Evolutionary conservation across 35 echinoderm and acorn worm genomes (phyloP), one percentile per base, ranked within the genome.

Genomic region (Diadema setosum): DNA sequence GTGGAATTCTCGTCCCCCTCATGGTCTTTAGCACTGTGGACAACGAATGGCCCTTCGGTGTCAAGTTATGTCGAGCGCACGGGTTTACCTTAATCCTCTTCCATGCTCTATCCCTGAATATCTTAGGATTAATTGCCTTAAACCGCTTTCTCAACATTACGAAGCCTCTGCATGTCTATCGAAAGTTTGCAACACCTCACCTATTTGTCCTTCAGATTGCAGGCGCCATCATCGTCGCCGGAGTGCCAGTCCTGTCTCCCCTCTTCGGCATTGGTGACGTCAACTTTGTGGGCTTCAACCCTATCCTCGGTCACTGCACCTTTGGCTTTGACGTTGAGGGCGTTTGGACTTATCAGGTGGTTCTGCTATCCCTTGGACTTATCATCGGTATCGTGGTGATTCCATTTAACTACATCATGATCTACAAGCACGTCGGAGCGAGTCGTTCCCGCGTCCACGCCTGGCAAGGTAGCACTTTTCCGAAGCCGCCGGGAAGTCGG

Each of bases 101-200:
- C 73, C 73, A 78, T 36, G 39, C 73, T 24, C 73, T 78, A 44
- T 78, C 73, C 24, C 73, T 78, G 9, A 78, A 78, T n/a, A 44
- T 78, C 1, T 21, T 78, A 12, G 73, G 73, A 9, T 41, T 78
- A 2, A 78, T 78, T 21, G 33, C 73, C 8, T 18, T 78, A 0
- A 78, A 78, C 25, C 73, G 73, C 20, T 78, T 78, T 41, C 40
- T 78, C 2, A 78, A 78, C 23, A 78, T 78, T 21, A 78, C 73
- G 14, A 78, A 78, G 40, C 73, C 73, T 12, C 73, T 78, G 14
- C 73, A 78, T 44, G 24, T 78, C 2, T 78, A 78, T 78, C 73
- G 73, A 15, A 78, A 78, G 37, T 78, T 43, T 78, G 40, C 73
- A 34, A 78, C 73, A 24, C 73, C 73, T 33, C 33, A 78, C 21